Evolutionary conservation across 1,140 invertebrate genomes (phyloP), one percentile per base, ranked within the genome.

Genomic region (Drosophila kurseongensis): DNA sequence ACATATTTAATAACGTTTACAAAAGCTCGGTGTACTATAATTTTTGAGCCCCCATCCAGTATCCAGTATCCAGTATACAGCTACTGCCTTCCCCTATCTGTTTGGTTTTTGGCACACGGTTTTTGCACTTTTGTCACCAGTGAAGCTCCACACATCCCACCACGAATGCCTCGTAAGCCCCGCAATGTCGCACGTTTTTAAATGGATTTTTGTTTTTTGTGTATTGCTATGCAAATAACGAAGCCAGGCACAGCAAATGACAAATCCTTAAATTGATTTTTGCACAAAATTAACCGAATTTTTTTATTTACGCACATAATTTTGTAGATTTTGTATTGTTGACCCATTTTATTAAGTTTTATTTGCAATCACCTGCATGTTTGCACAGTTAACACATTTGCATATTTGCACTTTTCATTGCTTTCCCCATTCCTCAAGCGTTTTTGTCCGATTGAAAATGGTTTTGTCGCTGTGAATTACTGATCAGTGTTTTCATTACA

Each of bases 331-430:
- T 81, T 74, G 63, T 86, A 63, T 63, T 88, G 83, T 86, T 88
- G 84, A 89, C 83, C 86, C 63, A 88, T 89, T 88, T 88, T 66
- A 88, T 89, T 89, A 88, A 80, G 83, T 88, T 88, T 88, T 86
- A 88, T 88, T 88, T 88, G 84, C 84, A 65, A 89, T 88, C 83
- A 88, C 83, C 84, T 89, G 83, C 83, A 88, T 88, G 83, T 89
- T 83, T 88, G 75, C 80, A 76, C 76, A 89, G 75, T 89, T 88
- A 88, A 88, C 80, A 88, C 83, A 83, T 88, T 89, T 69, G 51
- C 63, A 59, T 68, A 57, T 77, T 68, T 83, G 79, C 76, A 83
- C 65, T 63, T 72, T 77, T 61, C 60, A 73, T 57, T 42, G 59
- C 61, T 61, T 61, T 36, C 18, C 40, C 16, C 18, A 29, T 1